phyloP scores from a whole-genome alignment of 2,797 vertebrate species.

The Acanthopagrus latus region DNA sequence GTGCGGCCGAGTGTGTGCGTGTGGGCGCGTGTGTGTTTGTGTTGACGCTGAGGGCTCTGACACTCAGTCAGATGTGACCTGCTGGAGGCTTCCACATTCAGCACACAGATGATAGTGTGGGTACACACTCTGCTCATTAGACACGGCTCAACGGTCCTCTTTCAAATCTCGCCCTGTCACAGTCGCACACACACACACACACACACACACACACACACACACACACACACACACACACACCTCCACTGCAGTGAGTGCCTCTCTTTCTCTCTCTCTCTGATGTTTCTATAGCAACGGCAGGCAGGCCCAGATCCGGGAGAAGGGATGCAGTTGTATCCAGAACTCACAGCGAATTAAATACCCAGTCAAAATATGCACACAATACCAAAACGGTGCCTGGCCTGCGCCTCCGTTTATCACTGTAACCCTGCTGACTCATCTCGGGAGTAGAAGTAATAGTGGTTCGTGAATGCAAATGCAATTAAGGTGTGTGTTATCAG shows the following conservation, averaged over 20 bases:
- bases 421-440: neutral
- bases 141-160: conserved; percentile 70
- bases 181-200: conserved; percentile 21
- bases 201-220: conserved; percentile 15
- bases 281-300: conserved; percentile 82
- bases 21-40: conserved; percentile 1
- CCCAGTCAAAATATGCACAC: conserved; percentile 37
- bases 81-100: conserved; percentile 40
- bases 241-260: conserved; percentile 36
- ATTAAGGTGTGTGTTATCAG: conserved; percentile 31
- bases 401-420: conserved; percentile 23
- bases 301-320: conserved; percentile 57
- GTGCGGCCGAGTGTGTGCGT: neutral
- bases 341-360: conserved; percentile 42
- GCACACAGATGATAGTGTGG: conserved; percentile 56
- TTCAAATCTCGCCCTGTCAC: conserved; percentile 69
- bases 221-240: conserved; percentile 40
- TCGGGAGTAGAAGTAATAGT: conserved; percentile 4
- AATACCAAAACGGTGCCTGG: conserved; percentile 10
- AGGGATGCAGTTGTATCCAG: conserved; percentile 46
- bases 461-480: conserved; percentile 29
- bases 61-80: conserved; percentile 50
- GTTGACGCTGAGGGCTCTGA: conserved; percentile 1
- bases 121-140: conserved; percentile 74
- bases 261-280: conserved; percentile 56